Evolutionary conservation across 2,113 vertebrate species (phyloP), one percentile per base, ranked within the genome.

Genomic region (Takifugu bimaculatus): DNA sequence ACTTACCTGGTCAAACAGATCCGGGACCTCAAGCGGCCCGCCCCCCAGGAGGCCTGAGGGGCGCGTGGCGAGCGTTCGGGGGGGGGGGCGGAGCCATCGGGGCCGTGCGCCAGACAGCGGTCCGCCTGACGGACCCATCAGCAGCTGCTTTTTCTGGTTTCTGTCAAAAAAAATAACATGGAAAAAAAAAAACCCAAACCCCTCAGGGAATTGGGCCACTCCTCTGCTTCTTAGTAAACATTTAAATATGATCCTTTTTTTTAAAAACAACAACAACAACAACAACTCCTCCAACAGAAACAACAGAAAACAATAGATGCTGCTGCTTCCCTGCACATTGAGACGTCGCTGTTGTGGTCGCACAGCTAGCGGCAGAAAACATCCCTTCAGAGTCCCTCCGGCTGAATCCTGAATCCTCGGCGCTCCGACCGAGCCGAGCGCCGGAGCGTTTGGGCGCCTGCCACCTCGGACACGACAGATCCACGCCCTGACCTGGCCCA

Each of bases 1-100:
- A 98, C 94, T 88, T 98, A 98, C 91, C 91, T 98, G 92, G 93
- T 97, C 84, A 98, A 98, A 93, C 95, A 98, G 92, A 98, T 98
- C 92, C 92, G 94, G 91, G 95, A 98, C 92, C 93, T 97, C 88
- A 98, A 97, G 92, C 94, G 93, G 93, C 93, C 94, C 56, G 89
- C 91, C 49, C 93, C 95, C 68, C 94, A 95, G 89, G 95, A 97
- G 83, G 93, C 95, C 88, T 97, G 92, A 91, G 83, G 72, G 74
- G 45, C 2, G 45, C 13, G 45, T 12, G 45, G 13, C 45, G 14
- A 15, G 12, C 45, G 45, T 48, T 14, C 45, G 3, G 2, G 43
- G 50, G 45, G 48, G 51, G 54, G 29, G 51, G 63, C 26, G 65
- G 74, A 68, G 84, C 70, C 80, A 65, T 68, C 67, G 74, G 75